Evolutionary conservation across 1,140 invertebrate genomes (phyloP).

Genomic region (Caenorhabditis elegans): WBcel235 BX284606.5:6387501-6388000

Average conservation of each 20-base stretch:
- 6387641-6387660: neutral
- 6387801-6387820: neutral
- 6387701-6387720: neutral
- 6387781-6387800: conserved; percentile 37
- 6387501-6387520: neutral
- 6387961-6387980: neutral
- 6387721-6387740: neutral
- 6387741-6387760: neutral
- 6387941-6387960: too few species aligned
- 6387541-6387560: neutral
- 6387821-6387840: neutral
- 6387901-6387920: neutral
- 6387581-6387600: neutral
- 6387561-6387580: neutral
- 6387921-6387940: too few species aligned
- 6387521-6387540: neutral
- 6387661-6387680: neutral
- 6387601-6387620: too few species aligned
- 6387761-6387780: neutral
- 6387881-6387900: neutral
- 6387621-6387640: neutral
- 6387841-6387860: neutral
- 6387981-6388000: neutral
- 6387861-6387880: neutral
- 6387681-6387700: neutral